Evolutionary conservation across 2,888 invertebrate genomes (phyloP).

Genomic region (Chrysotoxum bicinctum): DNA sequence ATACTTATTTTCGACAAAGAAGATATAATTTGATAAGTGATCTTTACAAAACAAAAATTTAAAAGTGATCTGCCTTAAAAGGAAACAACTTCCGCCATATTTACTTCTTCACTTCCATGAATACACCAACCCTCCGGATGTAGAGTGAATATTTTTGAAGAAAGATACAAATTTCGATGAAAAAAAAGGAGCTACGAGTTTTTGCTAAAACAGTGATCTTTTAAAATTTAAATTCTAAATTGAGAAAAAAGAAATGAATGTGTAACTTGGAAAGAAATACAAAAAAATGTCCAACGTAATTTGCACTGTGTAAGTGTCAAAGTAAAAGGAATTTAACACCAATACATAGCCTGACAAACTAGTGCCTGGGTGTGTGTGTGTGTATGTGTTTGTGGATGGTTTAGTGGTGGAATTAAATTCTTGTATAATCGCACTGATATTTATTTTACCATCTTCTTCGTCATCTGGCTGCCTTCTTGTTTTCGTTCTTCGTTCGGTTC

Average conservation of each 20-base stretch:
- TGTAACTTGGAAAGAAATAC: conserved; percentile 1
- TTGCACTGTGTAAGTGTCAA: conserved; percentile 65
- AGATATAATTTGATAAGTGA: neutral
- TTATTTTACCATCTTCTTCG: conserved; percentile 43
- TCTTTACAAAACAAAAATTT: neutral
- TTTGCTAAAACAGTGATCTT: neutral
- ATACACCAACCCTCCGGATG: conserved; percentile 23
- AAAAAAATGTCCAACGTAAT: conserved; percentile 56
- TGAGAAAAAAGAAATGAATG: conserved; percentile 3
- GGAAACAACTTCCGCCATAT: conserved; percentile 71
- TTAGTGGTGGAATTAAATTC: conserved; percentile 43
- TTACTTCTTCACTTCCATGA: conserved; percentile 29
- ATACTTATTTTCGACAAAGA: neutral
- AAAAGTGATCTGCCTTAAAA: conserved; percentile 64
- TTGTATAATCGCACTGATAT: conserved; percentile 48
- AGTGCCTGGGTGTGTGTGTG: neutral
- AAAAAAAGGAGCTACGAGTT: neutral
- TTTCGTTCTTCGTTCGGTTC: conserved; percentile 48
- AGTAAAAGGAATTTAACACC: conserved; percentile 71
- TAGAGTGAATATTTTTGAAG: conserved; percentile 2
- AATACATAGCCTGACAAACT: conserved; percentile 22
- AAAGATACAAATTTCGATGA: conserved; percentile 21
- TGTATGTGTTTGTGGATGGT: neutral
- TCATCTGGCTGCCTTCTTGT: conserved; percentile 16
- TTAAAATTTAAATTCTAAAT: neutral